Base-by-base conservation (phyloP, 2,888 invertebrate species). In the Napeogenes sylphis region DNA sequence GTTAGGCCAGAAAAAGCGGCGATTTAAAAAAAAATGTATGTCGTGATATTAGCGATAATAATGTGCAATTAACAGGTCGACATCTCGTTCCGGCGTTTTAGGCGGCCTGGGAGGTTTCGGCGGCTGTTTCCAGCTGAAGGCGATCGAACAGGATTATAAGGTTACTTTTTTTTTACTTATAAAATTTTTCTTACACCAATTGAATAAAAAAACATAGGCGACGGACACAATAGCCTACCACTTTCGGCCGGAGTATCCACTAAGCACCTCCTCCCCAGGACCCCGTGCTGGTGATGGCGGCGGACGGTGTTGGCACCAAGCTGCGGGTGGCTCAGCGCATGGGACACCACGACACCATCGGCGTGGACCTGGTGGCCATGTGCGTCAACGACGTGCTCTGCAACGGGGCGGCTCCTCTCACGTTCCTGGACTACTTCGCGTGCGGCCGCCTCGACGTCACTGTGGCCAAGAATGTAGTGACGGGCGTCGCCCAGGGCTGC, bases 261-360 rank as follows among this genome's bases (percentile, higher is more conserved):
- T 35, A 3, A 2, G 4, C 35, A 4, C 6, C 35, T 6, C 6
- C 35, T 6, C 3, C 35, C 2, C 73, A 89, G 85, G 96, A 98
- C 81, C 97, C 98, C 0, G 92, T 98, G 33, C 90, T 99, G 0
- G 97, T 99, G 0, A 94, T 98, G 53, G 98, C 98, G 0, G 97
- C 99, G 0, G 99, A 99, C 88, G 99, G 99, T n/a, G 99, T 99
- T 21, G 99, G 99, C 58, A 99, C 99, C 0, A 99, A 99, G 84
- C 92, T 99, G 10, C 96, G 97, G 91, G 95, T 97, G 67, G 98
- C 98, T 0, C 95, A 98, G 81, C 92, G 93, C 72, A 93, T 93
- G 68, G 92, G 93, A 60, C 91, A 93, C 12, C 97, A 98, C 83
- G 88, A 92, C 67, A 95, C 95, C 0, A 94, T 99, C 66, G 99